A percentile compares a stretch with the other conserved stretches of the same genome.
Evolutionary conservation across 2,888 invertebrate species (phyloP).

Genomic region (Athripsodes cinereus): DNA sequence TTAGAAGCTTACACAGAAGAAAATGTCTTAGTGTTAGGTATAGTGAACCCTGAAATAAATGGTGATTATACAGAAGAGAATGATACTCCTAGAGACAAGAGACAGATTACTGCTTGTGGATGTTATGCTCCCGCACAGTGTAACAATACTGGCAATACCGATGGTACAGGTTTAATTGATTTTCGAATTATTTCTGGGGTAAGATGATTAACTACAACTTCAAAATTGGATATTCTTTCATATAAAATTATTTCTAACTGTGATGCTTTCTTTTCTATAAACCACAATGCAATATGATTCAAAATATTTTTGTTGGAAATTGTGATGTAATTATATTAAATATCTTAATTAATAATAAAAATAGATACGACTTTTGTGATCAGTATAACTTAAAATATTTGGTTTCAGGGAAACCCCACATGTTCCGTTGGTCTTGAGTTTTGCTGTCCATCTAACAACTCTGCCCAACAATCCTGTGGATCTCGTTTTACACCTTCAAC

Average conservation of each 20-base stretch:
- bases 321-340: too few species aligned
- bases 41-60: conserved; percentile 13
- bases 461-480: conserved; percentile 40
- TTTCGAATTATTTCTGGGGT: conserved; percentile 57
- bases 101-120: conserved; percentile 33
- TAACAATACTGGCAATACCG: conserved; percentile 32
- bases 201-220: too few species aligned
- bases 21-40: conserved; percentile 42
- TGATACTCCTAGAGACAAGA: conserved; percentile 9
- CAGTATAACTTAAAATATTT: neutral
- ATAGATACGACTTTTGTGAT: too few species aligned
- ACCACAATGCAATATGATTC: too few species aligned
- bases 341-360: too few species aligned
- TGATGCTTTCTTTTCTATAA: too few species aligned
- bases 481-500: conserved; percentile 38
- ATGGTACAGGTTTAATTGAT: conserved; percentile 55
- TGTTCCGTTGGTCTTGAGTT: conserved; percentile 44
- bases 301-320: too few species aligned
- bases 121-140: conserved; percentile 43
- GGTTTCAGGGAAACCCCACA: conserved; percentile 11
- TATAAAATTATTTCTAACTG: neutral
- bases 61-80: neutral
- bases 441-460: conserved; percentile 34
- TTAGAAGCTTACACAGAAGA: conserved; percentile 21
- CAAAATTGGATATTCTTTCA: neutral